Evolutionary conservation across 2,113 vertebrate species (phyloP), one percentile per base, ranked within the genome.

Genomic region (Nettapus auritus): DNA sequence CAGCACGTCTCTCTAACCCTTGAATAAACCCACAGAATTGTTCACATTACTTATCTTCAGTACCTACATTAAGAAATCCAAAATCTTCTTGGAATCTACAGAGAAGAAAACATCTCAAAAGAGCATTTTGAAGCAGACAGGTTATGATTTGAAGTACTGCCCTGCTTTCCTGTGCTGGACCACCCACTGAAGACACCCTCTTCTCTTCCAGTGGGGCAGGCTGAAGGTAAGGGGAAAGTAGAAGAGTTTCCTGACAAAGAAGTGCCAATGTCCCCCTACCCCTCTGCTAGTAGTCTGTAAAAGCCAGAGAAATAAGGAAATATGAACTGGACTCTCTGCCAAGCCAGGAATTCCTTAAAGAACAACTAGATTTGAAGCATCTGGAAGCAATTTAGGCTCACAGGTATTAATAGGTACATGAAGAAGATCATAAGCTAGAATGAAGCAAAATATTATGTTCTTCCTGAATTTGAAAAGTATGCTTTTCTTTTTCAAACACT

Each of bases 371-470:
- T 83, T 44, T 48, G 46, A 92, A 90, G 69, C 88, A 94, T 93
- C 88, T 96, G 94, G 93, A 96, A 95, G 31, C 44, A 86, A 33
- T 96, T 95, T 52, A 88, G 66, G 44, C 28, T 90, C 73, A 28
- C 62, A 94, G 88, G 94, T 95, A 96, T 86, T 90, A 95, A 78
- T 20, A 94, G 18, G 80, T 86, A 86, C 66, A 89, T 1, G 16
- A 89, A 93, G 26, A 90, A 85, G 66, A 93, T 91, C 66, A 82
- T 59, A 95, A 90, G 77, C 57, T 90, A 86, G 57, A 91, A 75
- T 0, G 38, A 96, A 89, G 31, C n/a, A 93, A 96, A 95, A 93
- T 66, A 88, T 48, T 83, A 53, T 66, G 44, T 53, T 95, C 73
- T 86, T 90, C 86, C 82, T 86, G 85, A 89, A 84, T 88, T 86